Base-by-base conservation (phyloP, 2,113 vertebrate genomes). In the Hippocampus guttulatus region DNA sequence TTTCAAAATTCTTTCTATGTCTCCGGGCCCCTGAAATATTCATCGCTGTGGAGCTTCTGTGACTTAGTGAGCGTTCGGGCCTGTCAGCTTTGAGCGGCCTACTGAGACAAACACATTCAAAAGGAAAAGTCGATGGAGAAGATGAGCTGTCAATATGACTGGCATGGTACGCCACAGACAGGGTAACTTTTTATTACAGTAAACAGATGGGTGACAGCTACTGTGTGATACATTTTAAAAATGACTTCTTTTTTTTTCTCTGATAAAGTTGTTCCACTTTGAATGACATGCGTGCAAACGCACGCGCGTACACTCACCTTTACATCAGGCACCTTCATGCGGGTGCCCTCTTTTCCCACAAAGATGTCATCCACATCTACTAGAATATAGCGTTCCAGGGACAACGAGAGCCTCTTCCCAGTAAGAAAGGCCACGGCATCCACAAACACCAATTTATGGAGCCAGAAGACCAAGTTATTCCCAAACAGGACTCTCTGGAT, bases 291-390 rank as follows among this genome's bases (percentile, higher is more conserved):
- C n/a, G 23, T 8, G 23, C 52, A 23, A 21, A 20, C 6, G 9
- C 51, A n/a, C 21, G 10, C 5, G 38, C 25, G 67, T 30, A 75
- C 27, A 78, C 85, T 79, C 70, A 98, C 97, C 96, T 98, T 96
- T 33, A 99, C 97, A 2, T 99, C 97, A 60, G 94, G 93, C 86
- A 96, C 94, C 79, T 98, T 97, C 96, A 99, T 99, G 84, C 97
- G 94, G 0, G 97, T 99, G 77, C 97, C 96, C 81, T 99, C 97
- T 79, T 98, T 99, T 82, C 97, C 97, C 68, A 99, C 97, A 38
- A 99, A 99, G 88, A 99, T 99, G 88, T 99, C 97, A 0, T 98
- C 97, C 0, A 99, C 96, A 76, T 99, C 97, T 78, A 99, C 97
- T 65, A 99, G 90, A 73, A 98, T 84, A 85, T 98, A 96, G 78